These are phyloP conservation scores for Crossaster papposus DNA, from an alignment of 53 echinoderm and acorn worm genomes.

Conservation along the genomic window DNA sequence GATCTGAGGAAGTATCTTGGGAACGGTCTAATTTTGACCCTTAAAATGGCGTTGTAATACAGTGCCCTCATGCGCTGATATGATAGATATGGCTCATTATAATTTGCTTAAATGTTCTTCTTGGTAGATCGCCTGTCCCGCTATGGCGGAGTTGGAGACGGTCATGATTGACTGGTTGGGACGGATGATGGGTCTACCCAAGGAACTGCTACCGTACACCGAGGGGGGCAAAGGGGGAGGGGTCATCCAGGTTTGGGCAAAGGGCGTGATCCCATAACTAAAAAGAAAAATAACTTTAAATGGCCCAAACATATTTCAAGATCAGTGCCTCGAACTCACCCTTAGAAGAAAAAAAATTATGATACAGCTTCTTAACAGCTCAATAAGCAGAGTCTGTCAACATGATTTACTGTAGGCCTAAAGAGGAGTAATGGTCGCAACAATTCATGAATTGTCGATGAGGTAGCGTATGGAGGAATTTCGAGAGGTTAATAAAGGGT, in stretches of 20 bases:
- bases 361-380: no score
- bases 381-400: no score
- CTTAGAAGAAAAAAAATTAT: no score
- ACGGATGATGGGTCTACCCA: slow-evolving; percentile 72
- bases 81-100: neutral
- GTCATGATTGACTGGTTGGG: slow-evolving; percentile 83
- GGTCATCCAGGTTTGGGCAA: slow-evolving; percentile 67
- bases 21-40: neutral
- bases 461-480: no score
- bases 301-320: no score
- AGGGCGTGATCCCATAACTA: neutral
- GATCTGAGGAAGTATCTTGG: no score
- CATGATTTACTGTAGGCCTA: no score
- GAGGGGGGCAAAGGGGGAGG: slow-evolving; percentile 77
- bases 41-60: neutral
- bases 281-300: no score
- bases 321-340: no score
- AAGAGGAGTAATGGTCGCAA: no score
- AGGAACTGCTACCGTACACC: slow-evolving; percentile 74
- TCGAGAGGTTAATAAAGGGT: no score
- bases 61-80: neutral
- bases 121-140: slow-evolving; percentile 58
- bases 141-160: slow-evolving; percentile 70
- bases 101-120: neutral
- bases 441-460: no score